These are phyloP conservation scores for Micrasema minimum DNA, from an alignment of 1,140 invertebrate species.

Conservation along the genomic window DNA sequence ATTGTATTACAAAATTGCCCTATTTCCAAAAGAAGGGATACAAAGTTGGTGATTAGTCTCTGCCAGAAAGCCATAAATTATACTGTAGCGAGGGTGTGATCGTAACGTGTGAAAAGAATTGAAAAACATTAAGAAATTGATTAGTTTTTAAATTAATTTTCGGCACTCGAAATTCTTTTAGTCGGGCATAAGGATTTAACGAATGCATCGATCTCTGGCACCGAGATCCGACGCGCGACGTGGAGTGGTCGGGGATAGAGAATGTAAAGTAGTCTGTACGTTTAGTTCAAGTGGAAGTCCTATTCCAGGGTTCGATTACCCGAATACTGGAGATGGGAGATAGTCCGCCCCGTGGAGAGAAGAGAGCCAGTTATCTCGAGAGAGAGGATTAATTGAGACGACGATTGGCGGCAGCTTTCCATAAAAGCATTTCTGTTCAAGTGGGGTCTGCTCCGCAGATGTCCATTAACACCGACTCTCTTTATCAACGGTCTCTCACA, in stretches of 20 bases:
- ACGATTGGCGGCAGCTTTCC: slow-evolving; percentile 24
- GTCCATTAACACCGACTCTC: slow-evolving; percentile 23
- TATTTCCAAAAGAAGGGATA: no score
- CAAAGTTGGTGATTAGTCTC: no score
- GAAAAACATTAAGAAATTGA: background rate
- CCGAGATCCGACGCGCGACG: background rate
- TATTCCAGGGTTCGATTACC: slow-evolving; percentile 15
- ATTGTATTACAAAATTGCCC: no score
- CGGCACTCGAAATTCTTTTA: slow-evolving; percentile 15
- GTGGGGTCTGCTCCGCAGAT: slow-evolving; percentile 6
- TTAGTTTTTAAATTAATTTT: slow-evolving; percentile 5
- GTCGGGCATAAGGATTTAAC: slow-evolving; percentile 6
- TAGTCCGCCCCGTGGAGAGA: no score
- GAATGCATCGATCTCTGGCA: slow-evolving; percentile 28
- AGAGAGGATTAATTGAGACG: slow-evolving; percentile 30
- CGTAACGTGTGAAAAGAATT: slow-evolving; percentile 6
- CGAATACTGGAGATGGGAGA: slow-evolving; percentile 2
- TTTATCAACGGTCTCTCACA: slow-evolving; percentile 8
- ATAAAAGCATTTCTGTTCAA: slow-evolving; percentile 23
- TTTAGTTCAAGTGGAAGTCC: slow-evolving; percentile 10
- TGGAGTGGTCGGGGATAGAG: background rate
- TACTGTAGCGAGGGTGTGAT: background rate
- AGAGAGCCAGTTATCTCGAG: slow-evolving; percentile 12
- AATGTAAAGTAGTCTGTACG: slow-evolving; percentile 20
- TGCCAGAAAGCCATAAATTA: no score